Evolutionary conservation across 2,797 vertebrate genomes (phyloP).

Genomic region (Smutsia gigantea): DNA sequence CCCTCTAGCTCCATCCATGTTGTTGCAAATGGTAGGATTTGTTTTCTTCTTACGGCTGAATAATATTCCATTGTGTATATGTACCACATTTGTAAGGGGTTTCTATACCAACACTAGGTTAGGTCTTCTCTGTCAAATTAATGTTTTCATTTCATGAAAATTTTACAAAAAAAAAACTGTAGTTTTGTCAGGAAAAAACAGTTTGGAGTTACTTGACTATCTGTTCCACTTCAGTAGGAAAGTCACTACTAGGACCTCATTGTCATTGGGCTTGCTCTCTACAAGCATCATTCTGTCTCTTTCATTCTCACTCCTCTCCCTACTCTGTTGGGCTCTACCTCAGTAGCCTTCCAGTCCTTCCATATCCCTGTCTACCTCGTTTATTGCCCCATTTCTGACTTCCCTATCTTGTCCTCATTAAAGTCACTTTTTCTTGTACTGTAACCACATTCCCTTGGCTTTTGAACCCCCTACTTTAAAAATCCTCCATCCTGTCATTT

Average conservation of each 20-base stretch:
- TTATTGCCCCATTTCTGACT: background rate
- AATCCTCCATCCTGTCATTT: background rate
- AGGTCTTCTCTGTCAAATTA: background rate
- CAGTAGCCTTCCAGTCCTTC: background rate
- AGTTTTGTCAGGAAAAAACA: background rate
- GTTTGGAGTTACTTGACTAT: background rate
- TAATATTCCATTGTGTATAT: no score
- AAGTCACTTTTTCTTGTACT: background rate
- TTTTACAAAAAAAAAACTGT: background rate
- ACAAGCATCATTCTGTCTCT: background rate
- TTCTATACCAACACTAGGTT: background rate
- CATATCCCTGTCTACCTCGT: background rate
- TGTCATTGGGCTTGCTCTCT: background rate
- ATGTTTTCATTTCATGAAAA: conserved; percentile 8
- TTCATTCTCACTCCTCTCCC: background rate
- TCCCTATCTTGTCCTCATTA: background rate
- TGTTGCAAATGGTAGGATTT: no score
- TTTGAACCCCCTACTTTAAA: background rate
- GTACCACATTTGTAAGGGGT: background rate
- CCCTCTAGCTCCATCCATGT: no score
- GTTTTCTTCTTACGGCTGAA: no score
- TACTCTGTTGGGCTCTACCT: background rate
- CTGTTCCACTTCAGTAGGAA: background rate
- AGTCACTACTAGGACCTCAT: background rate
- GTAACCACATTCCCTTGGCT: background rate